Evolutionary conservation across 2,113 vertebrate species (phyloP).

Genomic region (Drymodes brunneopygia): DNA sequence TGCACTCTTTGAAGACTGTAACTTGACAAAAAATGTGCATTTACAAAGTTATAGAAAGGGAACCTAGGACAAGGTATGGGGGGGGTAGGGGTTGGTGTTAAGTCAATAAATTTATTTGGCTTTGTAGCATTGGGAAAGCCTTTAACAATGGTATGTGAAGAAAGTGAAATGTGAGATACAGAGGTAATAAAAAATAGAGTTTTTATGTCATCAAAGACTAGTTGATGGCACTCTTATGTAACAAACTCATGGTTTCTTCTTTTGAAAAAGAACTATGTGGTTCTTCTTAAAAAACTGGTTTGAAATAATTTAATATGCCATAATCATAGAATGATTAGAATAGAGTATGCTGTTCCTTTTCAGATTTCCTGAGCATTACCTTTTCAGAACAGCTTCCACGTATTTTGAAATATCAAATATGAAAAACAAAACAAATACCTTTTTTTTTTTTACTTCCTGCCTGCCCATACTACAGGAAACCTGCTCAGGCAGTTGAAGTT

Average conservation of each 20-base stretch:
- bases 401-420: background rate
- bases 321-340: background rate
- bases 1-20: background rate
- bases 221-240: background rate
- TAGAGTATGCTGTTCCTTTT: background rate
- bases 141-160: background rate
- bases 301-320: background rate
- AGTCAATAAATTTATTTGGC: background rate
- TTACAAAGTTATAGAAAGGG: background rate
- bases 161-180: background rate
- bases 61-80: background rate
- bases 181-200: background rate
- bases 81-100: fast-evolving
- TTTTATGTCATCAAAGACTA: background rate
- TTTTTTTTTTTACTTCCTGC: background rate
- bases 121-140: background rate
- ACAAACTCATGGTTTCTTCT: background rate
- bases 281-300: background rate
- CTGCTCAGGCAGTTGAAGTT: background rate
- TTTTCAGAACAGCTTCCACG: background rate
- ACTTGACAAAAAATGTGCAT: background rate
- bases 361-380: background rate
- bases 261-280: background rate
- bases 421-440: background rate
- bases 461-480: background rate